A percentile compares a stretch with the other conserved stretches of the same genome.
Evolutionary conservation across 30 jellyfish, hydroid and myxozoan species (phyloP).

Genomic region (Calvadosia cruxmelitensis): DNA sequence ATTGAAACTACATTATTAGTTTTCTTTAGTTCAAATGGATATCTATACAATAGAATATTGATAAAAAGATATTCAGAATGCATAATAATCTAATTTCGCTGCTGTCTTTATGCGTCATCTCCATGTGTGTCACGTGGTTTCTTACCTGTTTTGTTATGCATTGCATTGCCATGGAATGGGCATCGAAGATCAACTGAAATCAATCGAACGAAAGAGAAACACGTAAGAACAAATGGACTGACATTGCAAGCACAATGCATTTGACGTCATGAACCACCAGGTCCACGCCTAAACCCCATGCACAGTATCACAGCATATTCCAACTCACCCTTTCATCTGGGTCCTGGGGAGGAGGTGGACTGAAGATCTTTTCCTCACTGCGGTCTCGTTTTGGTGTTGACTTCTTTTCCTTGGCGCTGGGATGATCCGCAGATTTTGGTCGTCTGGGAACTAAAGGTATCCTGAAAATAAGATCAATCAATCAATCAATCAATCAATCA

Average conservation of each 20-base stretch:
- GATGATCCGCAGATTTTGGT: conserved; percentile 48
- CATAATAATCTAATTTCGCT: too few species aligned
- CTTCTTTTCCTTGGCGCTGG: conserved; percentile 23
- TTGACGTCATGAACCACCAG: not conserved
- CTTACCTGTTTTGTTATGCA: conserved; percentile 64
- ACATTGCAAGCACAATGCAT: not conserved
- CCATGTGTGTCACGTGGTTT: too few species aligned
- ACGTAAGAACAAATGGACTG: not conserved
- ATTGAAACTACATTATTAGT: too few species aligned
- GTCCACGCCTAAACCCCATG: not conserved
- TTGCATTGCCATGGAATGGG: conserved; percentile 31
- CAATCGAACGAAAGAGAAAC: not conserved
- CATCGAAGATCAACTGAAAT: conserved; percentile 54
- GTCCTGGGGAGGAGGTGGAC: conserved; percentile 69
- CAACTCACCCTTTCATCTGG: conserved; percentile 65
- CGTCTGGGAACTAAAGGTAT: conserved; percentile 68
- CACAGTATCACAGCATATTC: too few species aligned
- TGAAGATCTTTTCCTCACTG: conserved; percentile 43
- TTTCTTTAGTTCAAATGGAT: too few species aligned
- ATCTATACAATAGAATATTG: too few species aligned
- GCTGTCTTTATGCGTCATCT: too few species aligned
- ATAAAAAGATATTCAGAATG: too few species aligned
- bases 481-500: not conserved
- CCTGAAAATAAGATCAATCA: conserved; percentile 5
- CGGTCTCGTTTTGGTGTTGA: conserved; percentile 69